phyloP scores from a whole-genome alignment of 2,113 vertebrate genomes.

The Poeciliopsis prolifica region DNA sequence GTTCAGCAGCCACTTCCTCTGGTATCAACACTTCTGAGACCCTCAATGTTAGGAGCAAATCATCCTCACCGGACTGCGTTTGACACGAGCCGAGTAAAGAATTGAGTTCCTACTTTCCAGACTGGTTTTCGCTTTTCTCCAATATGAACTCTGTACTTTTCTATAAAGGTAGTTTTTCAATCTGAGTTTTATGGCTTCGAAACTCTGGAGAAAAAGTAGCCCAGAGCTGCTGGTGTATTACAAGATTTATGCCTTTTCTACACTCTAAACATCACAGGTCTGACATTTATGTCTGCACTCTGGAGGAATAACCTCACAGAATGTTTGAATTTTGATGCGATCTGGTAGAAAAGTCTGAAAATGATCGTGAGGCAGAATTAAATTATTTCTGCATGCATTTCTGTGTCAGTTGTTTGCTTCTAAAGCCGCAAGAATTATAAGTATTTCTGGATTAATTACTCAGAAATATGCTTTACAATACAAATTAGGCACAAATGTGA shows the following conservation, averaged over 20 bases:
- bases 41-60: conserved; percentile 29
- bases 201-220: conserved; percentile 8
- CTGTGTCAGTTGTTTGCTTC: background rate
- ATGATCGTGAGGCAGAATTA: background rate
- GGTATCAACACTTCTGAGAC: conserved; percentile 29
- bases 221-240: conserved; percentile 4
- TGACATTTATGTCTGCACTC: conserved; percentile 22
- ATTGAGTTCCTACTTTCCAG: conserved; percentile 13
- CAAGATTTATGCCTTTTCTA: conserved; percentile 10
- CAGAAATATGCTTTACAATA: background rate
- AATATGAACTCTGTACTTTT: background rate
- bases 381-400: conserved; percentile 11
- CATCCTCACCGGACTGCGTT: conserved; percentile 25
- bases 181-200: background rate
- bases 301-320: conserved; percentile 11
- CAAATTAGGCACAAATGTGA: background rate
- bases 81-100: conserved; percentile 31
- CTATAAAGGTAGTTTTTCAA: background rate
- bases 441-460: background rate
- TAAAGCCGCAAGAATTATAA: background rate
- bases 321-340: conserved; percentile 24
- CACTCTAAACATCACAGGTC: background rate
- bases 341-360: background rate
- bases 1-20: conserved; percentile 24
- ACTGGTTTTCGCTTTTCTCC: conserved; percentile 12